These are phyloP conservation scores for Tipula vernalis DNA, from an alignment of 2,888 invertebrate genomes.

Conservation along the genomic window DNA sequence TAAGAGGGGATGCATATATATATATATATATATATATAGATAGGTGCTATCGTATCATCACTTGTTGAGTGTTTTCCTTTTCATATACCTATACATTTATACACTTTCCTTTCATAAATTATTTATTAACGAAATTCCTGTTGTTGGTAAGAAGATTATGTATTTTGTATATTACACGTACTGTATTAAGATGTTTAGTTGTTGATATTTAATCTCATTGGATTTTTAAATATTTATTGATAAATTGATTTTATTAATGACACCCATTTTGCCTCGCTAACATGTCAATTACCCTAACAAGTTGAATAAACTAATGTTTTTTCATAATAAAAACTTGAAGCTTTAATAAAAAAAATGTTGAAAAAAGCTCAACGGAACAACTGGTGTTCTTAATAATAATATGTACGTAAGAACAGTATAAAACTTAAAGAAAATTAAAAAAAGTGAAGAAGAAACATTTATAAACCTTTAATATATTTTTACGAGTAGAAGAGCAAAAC, in stretches of 20 bases:
- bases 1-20: neutral
- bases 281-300: neutral
- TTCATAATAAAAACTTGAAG: neutral
- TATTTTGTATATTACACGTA: neutral
- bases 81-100: neutral
- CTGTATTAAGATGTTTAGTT: neutral
- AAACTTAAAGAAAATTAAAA: neutral
- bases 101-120: neutral
- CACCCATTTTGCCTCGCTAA: neutral
- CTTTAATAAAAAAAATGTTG: neutral
- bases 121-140: neutral
- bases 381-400: neutral
- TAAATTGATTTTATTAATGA: neutral
- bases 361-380: neutral
- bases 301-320: neutral
- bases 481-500: neutral
- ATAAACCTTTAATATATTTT: neutral
- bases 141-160: neutral
- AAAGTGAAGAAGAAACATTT: neutral
- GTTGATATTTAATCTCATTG: neutral
- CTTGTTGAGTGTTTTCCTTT: neutral
- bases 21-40: neutral
- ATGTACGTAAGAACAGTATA: neutral
- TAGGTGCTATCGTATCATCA: neutral
- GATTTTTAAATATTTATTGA: neutral